These are phyloP conservation scores for Cydia strobilella DNA, from an alignment of 1,140 invertebrate species.

Conservation along the genomic window DNA sequence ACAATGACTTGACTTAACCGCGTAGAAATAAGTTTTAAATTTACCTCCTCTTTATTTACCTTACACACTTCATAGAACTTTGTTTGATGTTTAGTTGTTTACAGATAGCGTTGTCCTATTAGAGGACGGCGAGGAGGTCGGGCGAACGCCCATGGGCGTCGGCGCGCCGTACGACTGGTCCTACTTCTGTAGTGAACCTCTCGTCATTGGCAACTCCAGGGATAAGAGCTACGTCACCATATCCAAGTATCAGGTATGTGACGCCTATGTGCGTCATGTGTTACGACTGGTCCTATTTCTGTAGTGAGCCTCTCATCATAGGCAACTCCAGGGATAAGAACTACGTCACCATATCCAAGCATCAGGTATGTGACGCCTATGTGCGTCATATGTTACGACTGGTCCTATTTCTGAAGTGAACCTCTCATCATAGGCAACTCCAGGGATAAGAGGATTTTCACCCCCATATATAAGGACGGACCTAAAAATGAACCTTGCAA, in stretches of 20 bases:
- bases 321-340: neutral
- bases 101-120: neutral
- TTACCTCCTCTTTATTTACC: too few species aligned
- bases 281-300: neutral
- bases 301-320: neutral
- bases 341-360: neutral
- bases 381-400: neutral
- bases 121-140: neutral
- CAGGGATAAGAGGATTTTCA: neutral
- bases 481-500: too few species aligned
- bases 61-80: too few species aligned
- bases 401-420: neutral
- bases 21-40: too few species aligned
- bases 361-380: neutral
- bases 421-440: neutral
- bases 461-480: too few species aligned
- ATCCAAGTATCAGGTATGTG: constrained; percentile 4
- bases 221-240: constrained; percentile 9
- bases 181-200: neutral
- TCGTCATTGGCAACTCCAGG: neutral
- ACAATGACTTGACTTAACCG: too few species aligned
- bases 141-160: constrained; percentile 1
- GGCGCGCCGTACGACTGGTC: constrained; percentile 2
- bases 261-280: neutral
- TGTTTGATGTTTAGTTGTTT: too few species aligned